Base-by-base conservation (phyloP, 2,797 vertebrate genomes). In the Danio aesculapii region DNA sequence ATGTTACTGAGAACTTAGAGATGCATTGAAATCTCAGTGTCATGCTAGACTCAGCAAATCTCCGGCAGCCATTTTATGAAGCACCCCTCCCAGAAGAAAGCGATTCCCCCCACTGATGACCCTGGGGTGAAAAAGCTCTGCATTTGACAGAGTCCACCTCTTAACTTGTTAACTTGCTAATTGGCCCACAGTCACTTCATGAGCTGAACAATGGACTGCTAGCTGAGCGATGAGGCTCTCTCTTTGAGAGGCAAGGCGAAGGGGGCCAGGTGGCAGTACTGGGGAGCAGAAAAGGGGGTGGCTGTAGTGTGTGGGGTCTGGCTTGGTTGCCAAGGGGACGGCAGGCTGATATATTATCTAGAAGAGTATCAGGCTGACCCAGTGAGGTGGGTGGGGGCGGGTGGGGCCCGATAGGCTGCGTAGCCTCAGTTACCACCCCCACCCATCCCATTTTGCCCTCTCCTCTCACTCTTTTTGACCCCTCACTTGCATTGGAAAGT, bases 141-240 rank as follows among this genome's bases (percentile, higher is more conserved):
- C 91, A 87, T 94, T 95, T 95, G 94, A 95, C 94, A 94, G 94
- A 95, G 93, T 95, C 94, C 93, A 93, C 93, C 94, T 95, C 94
- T 95, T 93, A 95, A 95, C 93, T 95, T 95, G 94, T 95, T 95
- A 95, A 95, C 94, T 95, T 95, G 94, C 94, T 95, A 95, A 95
- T 95, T 95, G 94, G 93, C 92, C 91, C 89, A 89, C 93, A 94
- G 94, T 95, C 88, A 89, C 88, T 90, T 89, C 88, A 90, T 87
- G 87, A 88, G 87, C 76, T 79, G 85, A 85, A 89, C 88, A 90
- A 90, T 89, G 77, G 88, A 86, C 88, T 84, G 88, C 83, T 81
- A 86, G 85, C 88, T 90, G 89, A 89, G 89, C 83, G 87, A 90
- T 89, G 89, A 89, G 87, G 69, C 83, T 75, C 81, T 82, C 85